Base-by-base conservation (phyloP, 2,113 vertebrate genomes). In the Gobiocypris rarus region DNA sequence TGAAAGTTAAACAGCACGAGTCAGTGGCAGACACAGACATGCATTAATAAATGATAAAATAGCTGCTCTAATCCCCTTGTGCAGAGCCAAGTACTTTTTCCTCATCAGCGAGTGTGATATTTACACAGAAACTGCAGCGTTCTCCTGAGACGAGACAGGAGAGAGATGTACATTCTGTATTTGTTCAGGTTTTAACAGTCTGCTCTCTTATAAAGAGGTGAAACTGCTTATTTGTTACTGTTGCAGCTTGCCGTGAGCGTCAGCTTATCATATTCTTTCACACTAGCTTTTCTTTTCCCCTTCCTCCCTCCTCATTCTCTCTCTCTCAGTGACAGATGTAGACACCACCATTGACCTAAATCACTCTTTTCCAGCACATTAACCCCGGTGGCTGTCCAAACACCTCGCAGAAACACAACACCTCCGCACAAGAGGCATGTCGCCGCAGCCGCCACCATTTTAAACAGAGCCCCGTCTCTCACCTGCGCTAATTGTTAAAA, bases 301-400 rank as follows among this genome's bases (percentile, higher is more conserved):
- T 87, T 34, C 54, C 48, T 58, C 43, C 58, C 56, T 79, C 65
- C 83, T 85, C 84, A 38, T 86, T 86, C 87, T 89, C 85, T 87
- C 86, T 87, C 87, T 75, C 70, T 91, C 91, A 91, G 89, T 90
- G 92, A 93, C 91, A 92, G 92, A 93, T 91, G 93, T 90, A 90
- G 86, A 90, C 89, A 91, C 88, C 22, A 88, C 86, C 90, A 82
- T 89, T 93, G 93, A 93, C 92, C 91, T 92, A 92, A 93, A 94
- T 93, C 92, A 92, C 90, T 93, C 89, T 92, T 94, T 93, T 93
- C 90, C 91, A 91, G 87, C 89, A 90, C 91, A 93, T 94, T 94
- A 93, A 93, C 94, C 90, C 85, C 78, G 5, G 34, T 70, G 89
- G 86, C 92, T 83, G 87, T 81, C 63, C 83, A 83, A 81, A 83